Percentiles rank a stretch among this genome's conserved stretches.
These are phyloP conservation scores for Tupiocoris notatus DNA, from an alignment of 2,888 invertebrate genomes.

Conservation along the genomic window DNA sequence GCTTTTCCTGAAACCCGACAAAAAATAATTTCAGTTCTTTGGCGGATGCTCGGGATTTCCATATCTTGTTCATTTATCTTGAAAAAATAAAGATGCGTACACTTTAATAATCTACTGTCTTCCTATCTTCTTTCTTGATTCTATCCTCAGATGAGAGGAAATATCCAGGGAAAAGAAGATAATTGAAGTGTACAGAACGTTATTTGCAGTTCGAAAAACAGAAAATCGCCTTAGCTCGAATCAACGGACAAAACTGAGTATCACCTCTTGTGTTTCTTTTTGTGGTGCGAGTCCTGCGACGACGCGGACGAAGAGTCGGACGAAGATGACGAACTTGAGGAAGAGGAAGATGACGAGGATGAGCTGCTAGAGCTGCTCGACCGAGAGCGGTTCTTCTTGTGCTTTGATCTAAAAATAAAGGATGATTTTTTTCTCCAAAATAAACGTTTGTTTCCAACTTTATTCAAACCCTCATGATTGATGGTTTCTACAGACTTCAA, in stretches of 20 bases:
- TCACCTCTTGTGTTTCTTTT: conserved; percentile 49
- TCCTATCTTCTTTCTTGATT: background rate
- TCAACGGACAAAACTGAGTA: background rate
- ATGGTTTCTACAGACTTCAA: too few relatives aligned
- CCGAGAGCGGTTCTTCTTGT: conserved; percentile 45
- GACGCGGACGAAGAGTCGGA: conserved; percentile 52
- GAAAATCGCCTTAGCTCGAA: too few relatives aligned
- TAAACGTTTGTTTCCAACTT: too few relatives aligned
- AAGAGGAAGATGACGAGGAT: conserved; percentile 63
- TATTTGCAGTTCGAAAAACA: too few relatives aligned
- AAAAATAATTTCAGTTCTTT: too few relatives aligned
- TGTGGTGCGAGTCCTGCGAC: conserved; percentile 48
- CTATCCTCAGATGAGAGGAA: too few relatives aligned
- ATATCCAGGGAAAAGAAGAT: too few relatives aligned
- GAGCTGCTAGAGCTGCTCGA: conserved; percentile 49
- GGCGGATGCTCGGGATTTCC: too few relatives aligned
- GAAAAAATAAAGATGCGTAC: background rate
- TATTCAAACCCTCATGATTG: too few relatives aligned
- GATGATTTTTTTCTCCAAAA: too few relatives aligned
- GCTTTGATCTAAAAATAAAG: conserved; percentile 41
- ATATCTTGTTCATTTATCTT: too few relatives aligned
- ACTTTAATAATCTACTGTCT: background rate
- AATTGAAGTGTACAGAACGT: too few relatives aligned
- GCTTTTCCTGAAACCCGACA: conserved; percentile 55
- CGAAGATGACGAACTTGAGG: conserved; percentile 61